phyloP scores from a whole-genome alignment of 2,797 vertebrate genomes.

The Urophycis tenuis region DNA sequence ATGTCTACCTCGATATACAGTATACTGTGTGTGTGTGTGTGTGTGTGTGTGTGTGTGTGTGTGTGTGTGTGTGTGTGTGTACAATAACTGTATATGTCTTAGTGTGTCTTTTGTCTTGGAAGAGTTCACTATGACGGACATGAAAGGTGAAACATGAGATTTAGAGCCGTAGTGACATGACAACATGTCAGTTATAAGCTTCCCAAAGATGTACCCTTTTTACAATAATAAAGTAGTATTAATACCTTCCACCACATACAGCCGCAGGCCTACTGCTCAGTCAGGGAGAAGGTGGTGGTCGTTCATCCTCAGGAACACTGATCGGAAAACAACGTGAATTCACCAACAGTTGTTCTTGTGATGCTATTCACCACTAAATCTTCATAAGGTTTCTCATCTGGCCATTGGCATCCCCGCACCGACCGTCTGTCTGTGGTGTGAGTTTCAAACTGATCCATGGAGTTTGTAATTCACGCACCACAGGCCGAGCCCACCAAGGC shows the following conservation, averaged over 20 bases:
- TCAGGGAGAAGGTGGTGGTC: background rate
- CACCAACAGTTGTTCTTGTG: background rate
- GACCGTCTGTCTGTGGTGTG: background rate
- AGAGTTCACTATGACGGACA: background rate
- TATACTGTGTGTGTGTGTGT: too few relatives aligned
- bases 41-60: too few relatives aligned
- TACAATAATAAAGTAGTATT: background rate
- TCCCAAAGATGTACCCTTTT: background rate
- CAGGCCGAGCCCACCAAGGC: conserved; percentile 13
- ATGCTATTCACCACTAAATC: background rate
- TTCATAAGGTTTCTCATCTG: background rate
- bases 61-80: too few relatives aligned
- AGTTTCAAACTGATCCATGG: background rate
- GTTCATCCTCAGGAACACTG: background rate
- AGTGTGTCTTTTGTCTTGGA: background rate
- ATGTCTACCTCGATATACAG: too few relatives aligned
- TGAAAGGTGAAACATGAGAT: background rate
- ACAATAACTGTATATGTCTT: background rate
- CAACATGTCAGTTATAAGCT: background rate
- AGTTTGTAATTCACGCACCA: background rate
- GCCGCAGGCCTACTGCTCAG: background rate
- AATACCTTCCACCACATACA: background rate
- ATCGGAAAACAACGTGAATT: background rate
- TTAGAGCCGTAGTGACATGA: background rate
- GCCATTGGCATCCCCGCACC: background rate